These are phyloP conservation scores for Pantherophis alleghaniensis DNA, from an alignment of 2,797 vertebrate species.

Conservation along the genomic window DNA sequence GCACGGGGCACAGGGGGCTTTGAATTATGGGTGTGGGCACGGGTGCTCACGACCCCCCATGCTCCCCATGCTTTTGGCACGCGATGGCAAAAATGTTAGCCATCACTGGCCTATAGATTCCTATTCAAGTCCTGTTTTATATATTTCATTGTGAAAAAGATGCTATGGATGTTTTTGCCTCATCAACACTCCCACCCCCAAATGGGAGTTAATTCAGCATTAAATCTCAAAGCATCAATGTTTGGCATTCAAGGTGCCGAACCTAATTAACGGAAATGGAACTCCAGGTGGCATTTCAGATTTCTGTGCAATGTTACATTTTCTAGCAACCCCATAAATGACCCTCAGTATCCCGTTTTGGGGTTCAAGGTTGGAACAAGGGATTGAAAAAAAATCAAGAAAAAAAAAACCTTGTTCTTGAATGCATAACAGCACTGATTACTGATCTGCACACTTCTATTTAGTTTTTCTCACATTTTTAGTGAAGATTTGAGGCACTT, in stretches of 20 bases:
- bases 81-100: too few relatives aligned
- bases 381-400: background rate
- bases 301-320: background rate
- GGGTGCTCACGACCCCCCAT: accelerated
- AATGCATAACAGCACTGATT: background rate
- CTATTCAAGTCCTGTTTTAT: background rate
- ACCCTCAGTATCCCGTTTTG: background rate
- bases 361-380: background rate
- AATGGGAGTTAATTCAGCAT: background rate
- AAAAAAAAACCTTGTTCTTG: background rate
- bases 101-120: too few relatives aligned
- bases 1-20: too few relatives aligned
- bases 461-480: background rate
- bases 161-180: background rate
- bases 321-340: background rate
- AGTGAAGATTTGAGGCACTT: background rate
- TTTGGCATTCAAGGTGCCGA: background rate
- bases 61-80: too few relatives aligned
- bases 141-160: background rate
- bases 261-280: background rate
- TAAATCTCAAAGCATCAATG: background rate
- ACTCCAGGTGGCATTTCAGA: background rate
- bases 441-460: background rate
- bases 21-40: too few relatives aligned
- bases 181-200: too few relatives aligned